Base-by-base conservation (phyloP, 2,797 vertebrate species). In the Distichodus sexfasciatus region DNA sequence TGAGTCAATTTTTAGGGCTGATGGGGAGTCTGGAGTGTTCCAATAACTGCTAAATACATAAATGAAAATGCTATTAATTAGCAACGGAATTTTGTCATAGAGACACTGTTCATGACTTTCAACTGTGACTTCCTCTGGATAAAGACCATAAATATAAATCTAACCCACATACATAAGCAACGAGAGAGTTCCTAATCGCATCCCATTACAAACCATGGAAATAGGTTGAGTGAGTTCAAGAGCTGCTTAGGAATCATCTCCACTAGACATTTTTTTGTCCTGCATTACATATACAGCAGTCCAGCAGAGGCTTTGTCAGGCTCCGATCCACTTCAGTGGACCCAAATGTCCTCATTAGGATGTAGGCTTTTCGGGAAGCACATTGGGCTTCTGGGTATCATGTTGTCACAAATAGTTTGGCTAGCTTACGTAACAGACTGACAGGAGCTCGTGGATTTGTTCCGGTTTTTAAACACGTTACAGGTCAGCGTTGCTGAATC, bases 121-220 rank as follows among this genome's bases (percentile, higher is more conserved):
- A n/a, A n/a, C n/a, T n/a, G n/a, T n/a, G n/a, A n/a, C n/a, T n/a
- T n/a, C n/a, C n/a, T n/a, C n/a, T n/a, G n/a, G n/a, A n/a, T n/a
- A n/a, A n/a, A n/a, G n/a, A n/a, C n/a, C n/a, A n/a, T n/a, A n/a
- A n/a, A n/a, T n/a, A n/a, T n/a, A n/a, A n/a, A n/a, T n/a, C n/a
- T n/a, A n/a, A n/a, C n/a, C n/a, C n/a, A n/a, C n/a, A n/a, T n/a
- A n/a, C n/a, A n/a, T n/a, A n/a, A n/a, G n/a, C n/a, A n/a, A n/a
- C n/a, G n/a, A n/a, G n/a, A 48, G 38, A 33, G 63, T 58, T 53
- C 44, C 66, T 38, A 54, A 58, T 62, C 63, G 51, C 28, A 44
- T 62, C 60, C 35, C 47, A 29, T 69, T 50, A 28, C 35, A 26
- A 70, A 65, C 38, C 69, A 64, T 41, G 31, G 31, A 69, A 65